A percentile compares a stretch with the other conserved stretches of the same genome.
Conservation (phyloP, 2,888 invertebrate species). For the Eueremaeus valkanovi region DNA sequence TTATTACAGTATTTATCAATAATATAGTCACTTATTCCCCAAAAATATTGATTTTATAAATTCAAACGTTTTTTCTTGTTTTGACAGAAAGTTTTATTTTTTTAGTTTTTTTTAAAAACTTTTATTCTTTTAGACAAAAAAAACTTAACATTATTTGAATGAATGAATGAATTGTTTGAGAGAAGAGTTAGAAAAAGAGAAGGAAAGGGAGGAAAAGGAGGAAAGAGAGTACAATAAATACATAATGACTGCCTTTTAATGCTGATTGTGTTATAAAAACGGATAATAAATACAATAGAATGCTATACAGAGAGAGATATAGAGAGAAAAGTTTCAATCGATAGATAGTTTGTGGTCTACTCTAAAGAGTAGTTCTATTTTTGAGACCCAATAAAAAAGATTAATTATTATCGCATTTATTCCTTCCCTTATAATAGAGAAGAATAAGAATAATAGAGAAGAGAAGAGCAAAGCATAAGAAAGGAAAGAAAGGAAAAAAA, state of each 20-base stretch:
- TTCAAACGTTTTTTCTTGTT: not conserved
- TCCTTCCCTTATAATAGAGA: not conserved
- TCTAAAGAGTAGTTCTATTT: constrained; percentile 3
- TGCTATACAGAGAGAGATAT: constrained; percentile 14
- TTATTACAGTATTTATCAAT: constrained; percentile 9
- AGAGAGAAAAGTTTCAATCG: not conserved
- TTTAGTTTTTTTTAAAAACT: not conserved
- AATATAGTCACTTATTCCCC: not conserved
- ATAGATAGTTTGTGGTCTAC: constrained; percentile 19
- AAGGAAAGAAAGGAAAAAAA: not conserved
- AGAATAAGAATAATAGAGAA: not conserved
- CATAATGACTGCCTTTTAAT: constrained; percentile 29
- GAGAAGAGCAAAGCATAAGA: not conserved
- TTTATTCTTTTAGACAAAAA: not conserved
- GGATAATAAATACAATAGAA: constrained; percentile 7
- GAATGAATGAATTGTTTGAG: not conserved
- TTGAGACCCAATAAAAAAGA: constrained; percentile 23
- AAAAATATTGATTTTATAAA: constrained; percentile 3
- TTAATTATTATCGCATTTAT: constrained; percentile 31
- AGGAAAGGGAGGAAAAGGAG: not conserved
- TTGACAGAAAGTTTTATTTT: not conserved
- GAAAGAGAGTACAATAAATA: not conserved
- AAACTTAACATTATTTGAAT: constrained; percentile 13
- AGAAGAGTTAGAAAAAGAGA: not conserved
- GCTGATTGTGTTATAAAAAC: constrained; percentile 16